A percentile compares a stretch with the other conserved stretches of the same genome.
phyloP scores from a whole-genome alignment of 2,797 vertebrate species.

The Enteromius radiatus region DNA sequence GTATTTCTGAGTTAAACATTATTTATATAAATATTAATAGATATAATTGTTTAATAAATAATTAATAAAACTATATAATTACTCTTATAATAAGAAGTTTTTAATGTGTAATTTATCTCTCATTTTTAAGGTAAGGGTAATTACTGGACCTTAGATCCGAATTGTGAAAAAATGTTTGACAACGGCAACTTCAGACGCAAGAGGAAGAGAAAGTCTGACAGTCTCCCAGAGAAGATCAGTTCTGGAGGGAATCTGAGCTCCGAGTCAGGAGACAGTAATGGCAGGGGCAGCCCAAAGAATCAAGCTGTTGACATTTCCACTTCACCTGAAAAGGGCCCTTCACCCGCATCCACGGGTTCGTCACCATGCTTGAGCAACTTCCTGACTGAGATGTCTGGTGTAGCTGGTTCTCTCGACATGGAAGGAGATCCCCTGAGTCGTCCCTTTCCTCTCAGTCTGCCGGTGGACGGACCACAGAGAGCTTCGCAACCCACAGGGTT shows the following conservation, averaged over 20 bases:
- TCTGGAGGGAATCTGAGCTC: slow-evolving; percentile 67
- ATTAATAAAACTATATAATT: background rate
- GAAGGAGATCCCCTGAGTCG: slow-evolving; percentile 79
- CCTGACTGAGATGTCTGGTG: slow-evolving; percentile 89
- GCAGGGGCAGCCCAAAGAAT: slow-evolving; percentile 81
- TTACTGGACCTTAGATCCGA: slow-evolving; percentile 98
- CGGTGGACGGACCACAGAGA: slow-evolving; percentile 84
- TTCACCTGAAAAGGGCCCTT: slow-evolving; percentile 82
- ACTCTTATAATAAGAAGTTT: background rate
- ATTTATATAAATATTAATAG: background rate
- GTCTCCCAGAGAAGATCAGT: slow-evolving; percentile 65
- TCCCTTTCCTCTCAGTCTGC: slow-evolving; percentile 82
- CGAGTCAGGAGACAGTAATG: slow-evolving; percentile 77
- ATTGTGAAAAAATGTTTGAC: slow-evolving; percentile 99
- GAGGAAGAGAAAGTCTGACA: slow-evolving; percentile 95
- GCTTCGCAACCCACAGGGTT: slow-evolving; percentile 82
- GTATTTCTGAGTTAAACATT: background rate
- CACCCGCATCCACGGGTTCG: slow-evolving; percentile 75
- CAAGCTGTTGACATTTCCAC: slow-evolving; percentile 79
- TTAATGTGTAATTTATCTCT: slow-evolving; percentile 8
- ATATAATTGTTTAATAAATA: background rate
- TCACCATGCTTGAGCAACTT: slow-evolving; percentile 90
- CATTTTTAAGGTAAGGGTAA: slow-evolving; percentile 90
- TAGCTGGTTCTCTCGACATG: slow-evolving; percentile 72
- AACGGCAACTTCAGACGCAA: slow-evolving; percentile 99